A percentile compares a stretch with the other conserved stretches of the same genome.
phyloP scores from a whole-genome alignment of 2,797 vertebrate genomes.

The Lateolabrax maculatus region DNA sequence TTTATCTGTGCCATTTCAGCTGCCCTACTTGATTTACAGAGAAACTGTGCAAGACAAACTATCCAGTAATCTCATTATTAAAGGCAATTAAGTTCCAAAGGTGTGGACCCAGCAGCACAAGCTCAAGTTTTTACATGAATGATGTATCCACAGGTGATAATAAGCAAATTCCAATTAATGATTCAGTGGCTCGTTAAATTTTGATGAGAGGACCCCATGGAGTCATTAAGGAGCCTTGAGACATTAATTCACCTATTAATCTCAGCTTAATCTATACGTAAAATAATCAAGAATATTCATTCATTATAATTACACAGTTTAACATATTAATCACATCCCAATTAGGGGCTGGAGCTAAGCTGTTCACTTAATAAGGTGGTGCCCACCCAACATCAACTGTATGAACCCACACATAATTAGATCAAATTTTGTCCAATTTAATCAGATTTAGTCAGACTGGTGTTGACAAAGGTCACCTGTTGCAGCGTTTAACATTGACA shows the following conservation, averaged over 20 bases:
- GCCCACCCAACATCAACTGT: conserved; percentile 32
- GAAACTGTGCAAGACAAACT: conserved; percentile 23
- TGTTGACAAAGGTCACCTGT: conserved; percentile 41
- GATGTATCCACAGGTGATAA: conserved; percentile 82
- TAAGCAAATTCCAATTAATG: conserved; percentile 81
- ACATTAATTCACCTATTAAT: conserved; percentile 75
- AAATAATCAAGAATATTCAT: conserved; percentile 68
- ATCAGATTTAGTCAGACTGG: conserved; percentile 18
- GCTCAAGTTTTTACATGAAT: conserved; percentile 58
- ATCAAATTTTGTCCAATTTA: conserved; percentile 51
- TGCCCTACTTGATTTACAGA: conserved; percentile 16
- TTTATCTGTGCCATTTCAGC: not conserved
- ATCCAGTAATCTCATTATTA: conserved; percentile 38
- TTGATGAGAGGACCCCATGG: conserved; percentile 70
- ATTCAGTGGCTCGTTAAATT: conserved; percentile 79
- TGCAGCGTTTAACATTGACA: conserved; percentile 13
- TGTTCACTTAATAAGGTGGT: conserved; percentile 52
- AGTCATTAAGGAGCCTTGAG: conserved; percentile 68
- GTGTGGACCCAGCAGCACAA: conserved; percentile 46
- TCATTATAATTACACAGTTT: conserved; percentile 66
- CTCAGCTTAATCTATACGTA: conserved; percentile 67
- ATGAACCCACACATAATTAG: conserved; percentile 32
- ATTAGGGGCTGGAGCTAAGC: conserved; percentile 58
- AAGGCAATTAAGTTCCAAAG: conserved; percentile 47
- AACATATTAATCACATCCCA: conserved; percentile 70